phyloP scores from a whole-genome alignment of 2,797 vertebrate species.

The Okamejei kenojei region DNA sequence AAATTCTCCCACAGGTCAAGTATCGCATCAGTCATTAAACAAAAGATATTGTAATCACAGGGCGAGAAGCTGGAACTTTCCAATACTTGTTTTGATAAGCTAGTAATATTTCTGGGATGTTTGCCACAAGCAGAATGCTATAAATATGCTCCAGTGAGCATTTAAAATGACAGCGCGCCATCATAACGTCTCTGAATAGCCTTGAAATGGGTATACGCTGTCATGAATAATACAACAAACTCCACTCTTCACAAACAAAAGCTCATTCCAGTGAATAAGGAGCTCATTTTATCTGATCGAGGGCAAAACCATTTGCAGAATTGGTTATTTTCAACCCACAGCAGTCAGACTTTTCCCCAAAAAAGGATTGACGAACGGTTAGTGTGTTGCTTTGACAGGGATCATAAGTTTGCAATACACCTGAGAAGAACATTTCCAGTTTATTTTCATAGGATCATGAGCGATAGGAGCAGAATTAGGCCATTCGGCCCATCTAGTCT shows the following conservation, averaged over 20 bases:
- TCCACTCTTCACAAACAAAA: conserved; percentile 23
- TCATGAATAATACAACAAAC: conserved; percentile 36
- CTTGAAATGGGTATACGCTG: conserved; percentile 27
- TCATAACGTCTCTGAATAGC: conserved; percentile 32
- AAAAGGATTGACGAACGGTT: background rate
- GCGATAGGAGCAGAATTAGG: too few relatives aligned
- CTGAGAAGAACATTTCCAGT: background rate
- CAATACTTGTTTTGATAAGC: background rate
- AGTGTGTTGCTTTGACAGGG: background rate
- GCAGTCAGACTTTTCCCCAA: background rate
- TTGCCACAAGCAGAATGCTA: background rate
- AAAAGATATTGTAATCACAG: conserved; percentile 12
- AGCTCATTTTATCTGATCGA: background rate
- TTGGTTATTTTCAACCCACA: conserved; percentile 12
- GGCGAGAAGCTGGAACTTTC: background rate
- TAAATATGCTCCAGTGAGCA: conserved; percentile 7
- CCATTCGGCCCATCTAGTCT: too few relatives aligned
- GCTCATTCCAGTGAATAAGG: conserved; percentile 3
- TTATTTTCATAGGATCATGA: too few relatives aligned
- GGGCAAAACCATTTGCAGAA: conserved; percentile 11
- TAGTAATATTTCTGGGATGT: conserved; percentile 17
- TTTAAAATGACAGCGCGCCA: conserved; percentile 16
- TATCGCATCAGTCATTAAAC: background rate
- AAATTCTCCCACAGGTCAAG: background rate
- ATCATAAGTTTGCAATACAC: background rate